A percentile compares a stretch with the other conserved stretches of the same genome.
Conservation (phyloP, 2,113 vertebrate genomes). For the Serinus canaria region DNA sequence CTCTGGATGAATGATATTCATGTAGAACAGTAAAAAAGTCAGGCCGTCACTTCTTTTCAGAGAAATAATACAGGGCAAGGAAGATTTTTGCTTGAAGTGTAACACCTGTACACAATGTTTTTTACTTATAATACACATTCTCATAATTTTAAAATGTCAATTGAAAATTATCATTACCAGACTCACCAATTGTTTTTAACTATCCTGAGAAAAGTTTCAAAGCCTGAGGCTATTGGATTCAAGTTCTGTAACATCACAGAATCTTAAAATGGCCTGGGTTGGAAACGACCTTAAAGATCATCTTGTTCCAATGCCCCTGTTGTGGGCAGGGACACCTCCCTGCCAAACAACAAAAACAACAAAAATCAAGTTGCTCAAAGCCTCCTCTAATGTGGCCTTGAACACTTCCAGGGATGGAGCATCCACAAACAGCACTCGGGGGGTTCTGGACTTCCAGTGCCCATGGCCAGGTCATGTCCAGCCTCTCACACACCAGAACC, state of each 20-base stretch:
- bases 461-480: rapidly evolving
- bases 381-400: neutral
- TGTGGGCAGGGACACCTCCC: neutral
- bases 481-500: neutral
- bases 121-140: neutral
- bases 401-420: neutral
- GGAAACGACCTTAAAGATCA: neutral
- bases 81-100: neutral
- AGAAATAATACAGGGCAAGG: neutral
- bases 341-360: no score
- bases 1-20: neutral
- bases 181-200: neutral
- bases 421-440: neutral
- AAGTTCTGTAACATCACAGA: neutral
- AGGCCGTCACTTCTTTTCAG: neutral
- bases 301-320: rapidly evolving
- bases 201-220: neutral
- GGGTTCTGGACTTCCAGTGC: neutral
- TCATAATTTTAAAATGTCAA: neutral
- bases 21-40: neutral
- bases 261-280: neutral
- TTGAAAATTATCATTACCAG: neutral
- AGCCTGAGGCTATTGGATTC: neutral
- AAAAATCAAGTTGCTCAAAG: neutral
- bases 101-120: neutral